Base-by-base conservation (phyloP, 2,797 vertebrate species). In the Cynopterus sphinx region DNA sequence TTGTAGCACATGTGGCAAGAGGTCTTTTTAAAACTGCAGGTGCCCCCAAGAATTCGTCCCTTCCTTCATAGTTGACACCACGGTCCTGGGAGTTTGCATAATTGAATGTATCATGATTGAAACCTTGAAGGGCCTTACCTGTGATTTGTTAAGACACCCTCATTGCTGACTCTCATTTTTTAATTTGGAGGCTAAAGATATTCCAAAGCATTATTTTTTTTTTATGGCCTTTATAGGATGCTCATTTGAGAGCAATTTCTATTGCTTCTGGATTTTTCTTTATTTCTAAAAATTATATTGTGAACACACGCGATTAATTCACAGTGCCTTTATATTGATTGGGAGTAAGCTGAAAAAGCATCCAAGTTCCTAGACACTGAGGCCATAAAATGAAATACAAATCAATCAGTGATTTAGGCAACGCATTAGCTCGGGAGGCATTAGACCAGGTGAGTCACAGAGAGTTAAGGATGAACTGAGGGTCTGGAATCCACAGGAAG, bases 211-310 rank as follows among this genome's bases (percentile, higher is more conserved):
- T 77, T 59, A 2, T 9, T 16, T 68, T 84, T 15, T 61, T 61
- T 78, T 78, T 43, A 33, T 16, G 19, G 22, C 36, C 26, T 89
- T 89, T 61, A 43, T n/a, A 67, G 24, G 49, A 79, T 63, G 15
- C 24, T 88, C 68, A 87, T 43, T 91, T 82, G 75, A 83, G n/a
- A 90, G 43, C 51, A 75, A n/a, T 81, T 74, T 65, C 28, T 74
- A 85, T 57, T 90, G 49, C 16, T 88, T 46, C 82, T 33, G 17
- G 39, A 15, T 13, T 57, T 79, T 41, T 33, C 53, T 39, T 67
- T 41, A 26, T 55, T 95, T 68, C 67, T 16, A 46, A 55, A 91
- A 65, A 86, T 36, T 87, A 67, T 57, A 89, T 93, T 39, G 65
- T 81, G 65, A 57, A 19, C 39, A 53, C 4, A 21, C 9, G 70